Conservation (phyloP, 2,888 invertebrate species). For the Hymenopus coronatus region DNA sequence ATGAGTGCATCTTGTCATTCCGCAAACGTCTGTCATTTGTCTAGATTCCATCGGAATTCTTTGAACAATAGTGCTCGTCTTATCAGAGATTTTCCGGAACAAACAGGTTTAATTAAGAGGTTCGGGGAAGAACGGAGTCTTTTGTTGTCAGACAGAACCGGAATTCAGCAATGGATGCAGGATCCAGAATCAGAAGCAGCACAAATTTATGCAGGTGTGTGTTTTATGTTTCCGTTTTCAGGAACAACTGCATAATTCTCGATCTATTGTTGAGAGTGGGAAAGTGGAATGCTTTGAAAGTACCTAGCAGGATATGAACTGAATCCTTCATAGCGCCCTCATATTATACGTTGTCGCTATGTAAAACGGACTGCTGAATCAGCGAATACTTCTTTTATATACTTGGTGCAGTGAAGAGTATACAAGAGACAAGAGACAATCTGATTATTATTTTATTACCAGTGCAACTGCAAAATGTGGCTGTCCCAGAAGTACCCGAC, state of each 20-base stretch:
- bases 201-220: neutral
- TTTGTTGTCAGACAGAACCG: neutral
- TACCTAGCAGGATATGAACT: neutral
- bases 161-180: neutral
- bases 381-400: too few relatives aligned
- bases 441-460: too few relatives aligned
- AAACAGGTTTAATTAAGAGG: neutral
- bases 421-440: too few relatives aligned
- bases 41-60: neutral
- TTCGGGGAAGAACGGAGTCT: neutral
- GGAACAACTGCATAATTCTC: neutral
- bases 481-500: too few relatives aligned
- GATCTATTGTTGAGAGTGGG: neutral
- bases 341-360: too few relatives aligned
- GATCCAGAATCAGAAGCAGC: neutral
- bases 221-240: neutral
- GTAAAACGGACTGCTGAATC: too few relatives aligned
- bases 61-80: neutral
- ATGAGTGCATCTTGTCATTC: neutral
- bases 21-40: neutral
- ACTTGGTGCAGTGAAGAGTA: too few relatives aligned
- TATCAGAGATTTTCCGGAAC: neutral
- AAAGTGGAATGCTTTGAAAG: neutral
- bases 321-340: neutral
- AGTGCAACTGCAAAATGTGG: too few relatives aligned